phyloP scores from a whole-genome alignment of 2,113 vertebrate genomes.

The Etheostoma cragini region DNA sequence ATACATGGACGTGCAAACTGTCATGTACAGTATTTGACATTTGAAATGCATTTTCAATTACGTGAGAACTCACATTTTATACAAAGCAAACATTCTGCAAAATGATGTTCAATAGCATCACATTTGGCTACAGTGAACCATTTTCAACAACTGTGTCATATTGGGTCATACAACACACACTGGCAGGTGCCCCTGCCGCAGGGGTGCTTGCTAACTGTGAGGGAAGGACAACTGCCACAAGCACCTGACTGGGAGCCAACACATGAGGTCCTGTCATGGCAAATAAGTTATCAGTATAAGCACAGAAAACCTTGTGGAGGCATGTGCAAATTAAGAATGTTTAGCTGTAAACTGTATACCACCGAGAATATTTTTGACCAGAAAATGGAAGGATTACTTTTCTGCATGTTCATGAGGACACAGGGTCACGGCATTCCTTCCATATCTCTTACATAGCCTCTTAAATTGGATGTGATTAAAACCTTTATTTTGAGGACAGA shows the following conservation, averaged over 20 bases:
- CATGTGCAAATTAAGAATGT: slow-evolving; percentile 9
- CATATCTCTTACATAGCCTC: not conserved
- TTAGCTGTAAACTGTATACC: too few relatives aligned
- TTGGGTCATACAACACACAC: slow-evolving; percentile 62
- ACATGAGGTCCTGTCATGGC: slow-evolving; percentile 75
- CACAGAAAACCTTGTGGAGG: slow-evolving; percentile 32
- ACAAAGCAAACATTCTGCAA: not conserved
- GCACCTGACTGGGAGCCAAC: slow-evolving; percentile 70
- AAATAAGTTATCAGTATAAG: slow-evolving; percentile 76
- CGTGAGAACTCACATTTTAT: not conserved
- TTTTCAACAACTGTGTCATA: slow-evolving; percentile 43
- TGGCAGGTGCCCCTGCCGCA: slow-evolving; percentile 75
- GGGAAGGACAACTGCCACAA: slow-evolving; percentile 73
- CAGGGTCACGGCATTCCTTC: not conserved
- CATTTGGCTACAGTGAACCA: slow-evolving; percentile 36
- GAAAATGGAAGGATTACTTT: not conserved
- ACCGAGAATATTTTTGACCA: not conserved
- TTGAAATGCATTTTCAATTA: not conserved
- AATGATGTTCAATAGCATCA: not conserved
- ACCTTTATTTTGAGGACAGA: not conserved
- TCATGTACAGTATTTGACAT: not conserved
- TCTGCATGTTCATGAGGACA: not conserved
- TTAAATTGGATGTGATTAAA: not conserved
- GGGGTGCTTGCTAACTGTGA: slow-evolving; percentile 67
- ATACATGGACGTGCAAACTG: slow-evolving; percentile 27